phyloP scores from a whole-genome alignment of 2,888 invertebrate genomes.

The Gastrophysa polygoni region DNA sequence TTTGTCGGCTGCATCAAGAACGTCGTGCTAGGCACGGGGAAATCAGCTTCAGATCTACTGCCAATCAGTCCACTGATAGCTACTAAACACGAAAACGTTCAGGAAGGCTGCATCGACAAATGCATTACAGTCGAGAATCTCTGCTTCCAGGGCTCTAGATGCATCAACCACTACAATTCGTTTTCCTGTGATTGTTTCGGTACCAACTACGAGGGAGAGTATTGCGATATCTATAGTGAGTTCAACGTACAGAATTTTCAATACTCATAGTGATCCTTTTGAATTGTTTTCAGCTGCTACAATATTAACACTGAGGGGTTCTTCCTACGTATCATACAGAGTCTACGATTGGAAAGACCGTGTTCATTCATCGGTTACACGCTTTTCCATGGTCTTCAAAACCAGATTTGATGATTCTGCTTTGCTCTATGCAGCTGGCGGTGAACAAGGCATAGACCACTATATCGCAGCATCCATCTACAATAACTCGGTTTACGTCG shows the following conservation, averaged over 20 bases:
- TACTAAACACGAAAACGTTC: constrained; percentile 87
- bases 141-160: constrained; percentile 85
- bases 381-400: constrained; percentile 89
- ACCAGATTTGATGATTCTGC: constrained; percentile 92
- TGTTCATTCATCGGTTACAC: constrained; percentile 84
- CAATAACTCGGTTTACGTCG: constrained; percentile 82
- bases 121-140: constrained; percentile 81
- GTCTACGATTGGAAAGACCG: constrained; percentile 93
- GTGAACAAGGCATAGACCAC: constrained; percentile 85
- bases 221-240: constrained; percentile 91
- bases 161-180: constrained; percentile 90
- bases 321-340: constrained; percentile 90
- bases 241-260: too few relatives aligned
- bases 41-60: constrained; percentile 81
- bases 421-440: constrained; percentile 91
- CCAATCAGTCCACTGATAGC: constrained; percentile 84
- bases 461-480: constrained; percentile 88
- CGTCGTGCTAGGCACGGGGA: constrained; percentile 83
- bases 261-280: neutral
- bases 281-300: constrained; percentile 74
- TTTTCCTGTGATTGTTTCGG: constrained; percentile 93
- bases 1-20: constrained; percentile 92
- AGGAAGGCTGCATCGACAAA: constrained; percentile 86
- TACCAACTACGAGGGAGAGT: constrained; percentile 88
- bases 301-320: constrained; percentile 83